Evolutionary conservation across 2,797 vertebrate species (phyloP).

Genomic region (Neopelma chrysocephalum): DNA sequence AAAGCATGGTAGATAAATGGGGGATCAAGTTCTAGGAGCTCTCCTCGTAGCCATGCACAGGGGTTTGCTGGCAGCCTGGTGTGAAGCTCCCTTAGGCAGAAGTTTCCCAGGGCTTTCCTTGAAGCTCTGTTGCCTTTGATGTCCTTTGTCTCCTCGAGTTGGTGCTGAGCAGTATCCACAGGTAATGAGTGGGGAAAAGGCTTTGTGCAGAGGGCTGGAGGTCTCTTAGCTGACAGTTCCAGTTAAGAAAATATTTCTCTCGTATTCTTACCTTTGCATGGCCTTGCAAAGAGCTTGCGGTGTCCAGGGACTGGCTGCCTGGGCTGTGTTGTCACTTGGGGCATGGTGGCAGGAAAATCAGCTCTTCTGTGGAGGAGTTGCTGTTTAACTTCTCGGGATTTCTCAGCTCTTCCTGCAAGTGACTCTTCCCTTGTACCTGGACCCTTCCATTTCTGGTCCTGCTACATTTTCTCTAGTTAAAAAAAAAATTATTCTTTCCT

Average conservation of each 20-base stretch:
- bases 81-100: neutral
- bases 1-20: neutral
- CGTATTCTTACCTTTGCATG: neutral
- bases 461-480: neutral
- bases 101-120: neutral
- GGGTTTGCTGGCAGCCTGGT: neutral
- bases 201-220: neutral
- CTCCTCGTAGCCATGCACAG: rapidly evolving
- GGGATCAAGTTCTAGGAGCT: neutral
- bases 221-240: neutral
- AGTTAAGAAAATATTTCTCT: neutral
- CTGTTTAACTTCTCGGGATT: neutral
- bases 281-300: neutral
- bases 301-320: neutral
- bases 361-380: neutral
- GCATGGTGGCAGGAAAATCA: neutral
- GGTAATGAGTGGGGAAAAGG: neutral
- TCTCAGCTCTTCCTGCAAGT: neutral
- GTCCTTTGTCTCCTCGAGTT: neutral
- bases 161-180: neutral
- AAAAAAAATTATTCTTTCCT: neutral
- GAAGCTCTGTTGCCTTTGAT: neutral
- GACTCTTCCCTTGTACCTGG: neutral
- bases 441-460: neutral
- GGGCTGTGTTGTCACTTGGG: neutral